Percentiles rank a stretch among this genome's conserved stretches.
phyloP scores from a whole-genome alignment of 2,113 vertebrate genomes.

The Pangasianodon hypophthalmus region DNA sequence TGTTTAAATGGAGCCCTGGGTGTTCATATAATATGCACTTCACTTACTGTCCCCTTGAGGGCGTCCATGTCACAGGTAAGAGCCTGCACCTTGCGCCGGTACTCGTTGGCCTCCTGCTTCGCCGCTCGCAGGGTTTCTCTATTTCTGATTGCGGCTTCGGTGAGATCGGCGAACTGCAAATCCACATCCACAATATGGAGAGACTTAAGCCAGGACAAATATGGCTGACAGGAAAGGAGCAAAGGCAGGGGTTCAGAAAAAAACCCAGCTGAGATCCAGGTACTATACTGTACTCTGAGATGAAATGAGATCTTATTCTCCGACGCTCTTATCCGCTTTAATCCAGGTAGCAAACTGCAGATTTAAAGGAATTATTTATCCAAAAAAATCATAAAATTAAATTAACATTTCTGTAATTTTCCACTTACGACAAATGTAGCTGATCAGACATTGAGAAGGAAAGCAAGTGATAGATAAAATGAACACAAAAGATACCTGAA shows the following conservation, averaged over 20 bases:
- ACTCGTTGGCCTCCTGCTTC: slow-evolving; percentile 92
- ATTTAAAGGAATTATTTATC: not conserved
- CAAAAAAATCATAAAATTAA: not conserved
- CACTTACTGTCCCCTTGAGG: slow-evolving; percentile 94
- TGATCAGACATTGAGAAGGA: not conserved
- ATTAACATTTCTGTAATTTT: too few relatives aligned
- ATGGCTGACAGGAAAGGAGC: not conserved
- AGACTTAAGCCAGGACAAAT: slow-evolving; percentile 3
- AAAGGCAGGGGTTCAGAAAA: not conserved
- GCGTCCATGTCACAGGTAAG: slow-evolving; percentile 94
- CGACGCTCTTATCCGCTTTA: not conserved
- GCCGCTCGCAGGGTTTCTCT: slow-evolving; percentile 87
- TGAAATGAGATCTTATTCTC: not conserved
- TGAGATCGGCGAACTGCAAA: slow-evolving; percentile 88
- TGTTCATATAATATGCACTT: not conserved
- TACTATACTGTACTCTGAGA: not conserved
- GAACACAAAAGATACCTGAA: too few relatives aligned
- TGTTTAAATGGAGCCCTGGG: not conserved
- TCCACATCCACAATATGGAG: slow-evolving; percentile 15
- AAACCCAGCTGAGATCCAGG: not conserved
- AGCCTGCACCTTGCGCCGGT: slow-evolving; percentile 91
- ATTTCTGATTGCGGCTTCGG: slow-evolving; percentile 87
- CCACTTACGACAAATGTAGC: too few relatives aligned
- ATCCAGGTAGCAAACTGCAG: not conserved
- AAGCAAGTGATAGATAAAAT: not conserved